Evolutionary conservation across 1,140 invertebrate species (phyloP).

Genomic region (Drosophila lacteicornis): DNA sequence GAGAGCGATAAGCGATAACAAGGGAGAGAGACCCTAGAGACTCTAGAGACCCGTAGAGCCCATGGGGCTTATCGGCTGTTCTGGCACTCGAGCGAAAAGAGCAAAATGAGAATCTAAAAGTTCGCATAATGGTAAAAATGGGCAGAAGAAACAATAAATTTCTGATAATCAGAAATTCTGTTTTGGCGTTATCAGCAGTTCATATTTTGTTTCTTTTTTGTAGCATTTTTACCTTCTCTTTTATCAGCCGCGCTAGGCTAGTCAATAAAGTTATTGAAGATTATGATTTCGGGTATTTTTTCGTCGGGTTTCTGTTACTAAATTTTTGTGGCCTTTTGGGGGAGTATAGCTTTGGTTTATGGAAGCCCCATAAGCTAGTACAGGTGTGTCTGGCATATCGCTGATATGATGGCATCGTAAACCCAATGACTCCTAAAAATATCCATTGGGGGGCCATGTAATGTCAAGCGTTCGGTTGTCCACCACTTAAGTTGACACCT

Average conservation of each 20-base stretch:
- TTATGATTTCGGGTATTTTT: conserved; percentile 58
- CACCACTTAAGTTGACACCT: conserved; percentile 31
- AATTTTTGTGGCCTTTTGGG: background rate
- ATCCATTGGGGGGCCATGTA: conserved; percentile 33
- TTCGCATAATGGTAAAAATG: conserved; percentile 38
- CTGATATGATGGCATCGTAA: conserved; percentile 33
- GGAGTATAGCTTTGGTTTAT: conserved; percentile 39
- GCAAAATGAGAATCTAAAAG: conserved; percentile 14
- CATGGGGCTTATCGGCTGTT: conserved; percentile 59
- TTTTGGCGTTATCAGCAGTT: conserved; percentile 47
- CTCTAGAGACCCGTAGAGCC: conserved; percentile 1
- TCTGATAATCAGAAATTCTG: conserved; percentile 62
- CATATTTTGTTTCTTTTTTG: conserved; percentile 21
- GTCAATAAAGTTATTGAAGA: conserved; percentile 61
- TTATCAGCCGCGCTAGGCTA: conserved; percentile 44
- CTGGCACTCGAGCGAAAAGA: conserved; percentile 45
- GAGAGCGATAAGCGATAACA: conserved; percentile 34
- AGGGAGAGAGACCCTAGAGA: background rate
- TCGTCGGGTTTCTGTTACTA: background rate
- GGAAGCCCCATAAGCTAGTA: background rate
- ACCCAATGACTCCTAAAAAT: conserved; percentile 17
- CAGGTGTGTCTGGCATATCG: conserved; percentile 26
- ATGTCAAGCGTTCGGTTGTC: conserved; percentile 31
- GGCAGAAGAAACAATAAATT: conserved; percentile 64
- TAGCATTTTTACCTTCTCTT: conserved; percentile 26